Conservation (phyloP, 2,797 vertebrate species). For the Setipinna tenuifilis region DNA sequence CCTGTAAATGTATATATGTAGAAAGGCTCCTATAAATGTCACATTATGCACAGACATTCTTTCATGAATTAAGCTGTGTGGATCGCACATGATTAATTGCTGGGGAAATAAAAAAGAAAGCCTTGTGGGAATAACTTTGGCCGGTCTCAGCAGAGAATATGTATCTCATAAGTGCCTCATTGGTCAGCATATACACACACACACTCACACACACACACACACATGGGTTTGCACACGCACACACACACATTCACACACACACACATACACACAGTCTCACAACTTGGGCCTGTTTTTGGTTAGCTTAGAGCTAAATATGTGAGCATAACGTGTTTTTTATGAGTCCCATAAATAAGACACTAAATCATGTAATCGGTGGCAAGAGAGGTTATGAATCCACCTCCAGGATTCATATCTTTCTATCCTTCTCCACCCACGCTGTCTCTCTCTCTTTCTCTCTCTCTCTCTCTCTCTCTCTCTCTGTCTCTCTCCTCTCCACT, state of each 20-base stretch:
- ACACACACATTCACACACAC: neutral
- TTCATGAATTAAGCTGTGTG: neutral
- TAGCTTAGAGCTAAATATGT: neutral
- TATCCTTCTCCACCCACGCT: constrained; percentile 3
- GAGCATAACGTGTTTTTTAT: neutral
- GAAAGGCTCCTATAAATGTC: neutral
- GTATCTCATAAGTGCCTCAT: constrained; percentile 8
- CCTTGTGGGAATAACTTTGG: neutral
- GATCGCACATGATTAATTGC: neutral
- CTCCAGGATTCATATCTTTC: constrained; percentile 19
- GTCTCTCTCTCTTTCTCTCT: neutral
- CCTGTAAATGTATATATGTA: neutral
- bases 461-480: neutral
- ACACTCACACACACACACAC: neutral
- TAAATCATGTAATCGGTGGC: neutral
- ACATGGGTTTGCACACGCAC: too few species aligned
- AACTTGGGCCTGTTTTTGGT: neutral
- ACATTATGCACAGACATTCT: neutral
- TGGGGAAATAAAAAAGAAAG: neutral
- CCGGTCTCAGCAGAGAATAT: neutral
- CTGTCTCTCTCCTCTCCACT: neutral
- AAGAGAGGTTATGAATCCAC: neutral
- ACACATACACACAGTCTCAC: neutral
- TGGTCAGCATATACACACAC: neutral
- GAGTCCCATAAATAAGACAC: neutral